Percentiles rank a stretch among this genome's conserved stretches.
phyloP scores from a whole-genome alignment of 1,140 invertebrate species.

The Contarinia nasturtii region DNA sequence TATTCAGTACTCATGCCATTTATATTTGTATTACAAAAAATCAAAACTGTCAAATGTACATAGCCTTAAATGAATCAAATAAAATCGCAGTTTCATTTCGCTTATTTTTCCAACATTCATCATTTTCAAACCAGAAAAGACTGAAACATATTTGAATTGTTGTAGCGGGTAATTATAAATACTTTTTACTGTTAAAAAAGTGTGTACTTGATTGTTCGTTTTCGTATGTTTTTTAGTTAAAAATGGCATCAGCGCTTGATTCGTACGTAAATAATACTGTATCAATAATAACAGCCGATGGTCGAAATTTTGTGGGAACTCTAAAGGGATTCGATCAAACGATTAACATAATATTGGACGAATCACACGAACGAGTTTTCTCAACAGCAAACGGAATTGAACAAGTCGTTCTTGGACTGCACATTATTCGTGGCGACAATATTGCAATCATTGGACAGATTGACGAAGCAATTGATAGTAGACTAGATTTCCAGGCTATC shows the following conservation, averaged over 20 bases:
- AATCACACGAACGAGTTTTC: constrained; percentile 94
- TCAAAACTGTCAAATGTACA: no score
- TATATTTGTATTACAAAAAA: no score
- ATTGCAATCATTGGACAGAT: constrained; percentile 86
- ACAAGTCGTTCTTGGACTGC: constrained; percentile 88
- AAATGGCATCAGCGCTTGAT: constrained; percentile 69
- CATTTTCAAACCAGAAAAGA: no score
- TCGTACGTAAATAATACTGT: constrained; percentile 80
- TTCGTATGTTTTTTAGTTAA: no score
- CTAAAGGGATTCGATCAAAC: constrained; percentile 84
- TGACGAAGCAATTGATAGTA: constrained; percentile 74
- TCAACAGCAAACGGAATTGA: constrained; percentile 81
- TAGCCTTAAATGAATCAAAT: no score
- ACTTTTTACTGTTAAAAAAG: no score
- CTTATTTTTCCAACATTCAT: no score
- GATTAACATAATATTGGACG: constrained; percentile 92
- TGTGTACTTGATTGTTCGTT: no score
- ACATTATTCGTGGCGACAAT: constrained; percentile 96
- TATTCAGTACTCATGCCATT: no score
- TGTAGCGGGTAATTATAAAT: no score
- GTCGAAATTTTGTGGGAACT: constrained; percentile 82
- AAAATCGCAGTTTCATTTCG: no score
- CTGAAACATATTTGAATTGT: no score
- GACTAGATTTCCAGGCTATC: constrained; percentile 66
- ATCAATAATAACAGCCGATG: constrained; percentile 86